Evolutionary conservation across 2,888 invertebrate genomes (phyloP).

Genomic region (Agonum fuliginosum): DNA sequence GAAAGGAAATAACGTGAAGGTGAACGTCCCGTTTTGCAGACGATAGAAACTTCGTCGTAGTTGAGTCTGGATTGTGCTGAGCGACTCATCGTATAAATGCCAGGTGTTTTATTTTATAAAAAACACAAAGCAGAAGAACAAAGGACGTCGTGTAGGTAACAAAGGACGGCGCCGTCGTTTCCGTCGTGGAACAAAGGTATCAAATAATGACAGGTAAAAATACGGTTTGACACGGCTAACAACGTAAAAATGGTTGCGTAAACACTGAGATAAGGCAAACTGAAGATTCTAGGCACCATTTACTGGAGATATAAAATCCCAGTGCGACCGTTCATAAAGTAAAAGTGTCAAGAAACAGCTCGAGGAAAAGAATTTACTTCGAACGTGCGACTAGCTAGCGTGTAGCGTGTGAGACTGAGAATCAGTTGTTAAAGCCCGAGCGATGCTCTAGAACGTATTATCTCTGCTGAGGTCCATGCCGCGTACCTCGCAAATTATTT

Average conservation of each 20-base stretch:
- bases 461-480: neutral
- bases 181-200: neutral
- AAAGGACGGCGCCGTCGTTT: neutral
- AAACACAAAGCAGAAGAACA: neutral
- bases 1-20: neutral
- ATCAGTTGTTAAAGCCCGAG: neutral
- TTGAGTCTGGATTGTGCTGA: too few species aligned
- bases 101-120: constrained; percentile 2
- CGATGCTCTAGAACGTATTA: constrained; percentile 6
- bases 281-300: constrained; percentile 35
- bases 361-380: constrained; percentile 26
- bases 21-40: neutral
- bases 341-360: constrained; percentile 51
- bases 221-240: constrained; percentile 43
- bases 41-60: too few species aligned
- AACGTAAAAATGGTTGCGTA: constrained; percentile 55
- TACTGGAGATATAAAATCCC: constrained; percentile 53
- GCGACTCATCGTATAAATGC: neutral
- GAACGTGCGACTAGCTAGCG: constrained; percentile 11
- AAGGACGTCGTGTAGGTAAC: neutral
- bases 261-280: constrained; percentile 51
- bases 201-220: constrained; percentile 43
- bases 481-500: constrained; percentile 9
- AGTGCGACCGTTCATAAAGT: constrained; percentile 52
- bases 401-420: constrained; percentile 15